phyloP scores from a whole-genome alignment of 2,113 vertebrate species.

The Gorsachius goisagi region DNA sequence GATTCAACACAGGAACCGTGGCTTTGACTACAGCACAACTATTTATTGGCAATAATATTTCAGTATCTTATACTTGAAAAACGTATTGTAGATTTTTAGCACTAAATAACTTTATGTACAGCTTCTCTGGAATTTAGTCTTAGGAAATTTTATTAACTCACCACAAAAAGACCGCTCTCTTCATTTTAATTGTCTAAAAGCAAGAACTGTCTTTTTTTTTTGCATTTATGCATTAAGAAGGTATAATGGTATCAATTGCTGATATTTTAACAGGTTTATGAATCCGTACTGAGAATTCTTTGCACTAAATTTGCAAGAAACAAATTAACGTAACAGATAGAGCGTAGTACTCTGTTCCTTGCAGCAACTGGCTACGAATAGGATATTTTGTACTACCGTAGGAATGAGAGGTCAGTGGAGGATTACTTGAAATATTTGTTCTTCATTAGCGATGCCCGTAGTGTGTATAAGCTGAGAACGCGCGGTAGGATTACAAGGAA shows the following conservation, averaged over 20 bases:
- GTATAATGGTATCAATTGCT: conserved; percentile 29
- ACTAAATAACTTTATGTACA: conserved; percentile 73
- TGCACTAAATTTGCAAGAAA: conserved; percentile 50
- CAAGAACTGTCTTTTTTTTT: conserved; percentile 4
- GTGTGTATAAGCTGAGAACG: background rate
- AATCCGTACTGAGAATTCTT: conserved; percentile 26
- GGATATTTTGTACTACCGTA: background rate
- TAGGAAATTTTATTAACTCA: conserved; percentile 67
- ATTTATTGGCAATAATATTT: conserved; percentile 82
- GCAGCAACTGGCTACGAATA: background rate
- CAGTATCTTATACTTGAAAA: conserved; percentile 79
- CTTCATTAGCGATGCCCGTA: background rate
- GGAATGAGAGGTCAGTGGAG: background rate
- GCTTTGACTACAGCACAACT: conserved; percentile 72
- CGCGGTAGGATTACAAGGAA: background rate
- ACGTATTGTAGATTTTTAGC: conserved; percentile 72
- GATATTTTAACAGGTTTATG: conserved; percentile 45
- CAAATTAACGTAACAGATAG: background rate
- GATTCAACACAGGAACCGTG: conserved; percentile 18
- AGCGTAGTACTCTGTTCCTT: background rate
- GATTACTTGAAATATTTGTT: conserved; percentile 44
- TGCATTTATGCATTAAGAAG: conserved; percentile 20
- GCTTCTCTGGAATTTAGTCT: conserved; percentile 65
- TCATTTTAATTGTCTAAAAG: conserved; percentile 54
- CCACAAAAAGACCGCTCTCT: conserved; percentile 10